Base-by-base conservation (phyloP, 2,888 invertebrate genomes). In the Brachycybe producta region DNA sequence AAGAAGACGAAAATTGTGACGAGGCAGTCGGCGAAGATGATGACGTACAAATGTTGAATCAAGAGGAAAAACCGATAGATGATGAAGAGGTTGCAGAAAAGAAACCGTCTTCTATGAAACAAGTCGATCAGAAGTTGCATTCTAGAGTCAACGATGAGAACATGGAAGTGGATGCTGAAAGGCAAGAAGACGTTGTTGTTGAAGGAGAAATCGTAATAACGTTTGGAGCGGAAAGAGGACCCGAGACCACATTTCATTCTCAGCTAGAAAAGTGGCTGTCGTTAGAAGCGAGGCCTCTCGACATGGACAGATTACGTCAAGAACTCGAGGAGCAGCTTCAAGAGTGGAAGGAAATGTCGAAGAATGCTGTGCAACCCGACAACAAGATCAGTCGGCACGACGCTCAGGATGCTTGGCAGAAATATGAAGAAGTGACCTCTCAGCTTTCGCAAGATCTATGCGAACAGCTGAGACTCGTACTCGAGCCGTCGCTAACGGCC, bases 401-500 rank as follows among this genome's bases (percentile, higher is more conserved):
- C 13, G 52, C 49, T 2, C 27, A 58, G 48, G 60, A 61, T 17
- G 57, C 61, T 1, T 70, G 69, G 69, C 62, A 64, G 46, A 57
- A 61, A 38, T 66, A 67, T 43, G 67, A 67, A 54, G 58, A 63
- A 3, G 51, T 65, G 44, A 71, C 70, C 0, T 54, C 63, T 2
- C 60, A 65, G 58, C 64, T 88, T 54, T 83, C 91, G 0, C 78
- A 84, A 49, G 84, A 88, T 58, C 73, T 99, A 30, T 90, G 92
- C 57, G 97, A 99, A 66, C 84, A 94, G 59, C 72, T 99, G 53
- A 73, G 98, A 40, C 75, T 98, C 0, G 86, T 99, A 39, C 69
- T 99, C 34, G 97, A 98, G 65, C 98, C 98, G 0, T 92, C 94
- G 0, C 84, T 87, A 60, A 84, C 92, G 0, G 84, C 92, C 0